Evolutionary conservation across 2,797 vertebrate species (phyloP), one percentile per base, ranked within the genome.

Genomic region (Darevskia mixta): DNA sequence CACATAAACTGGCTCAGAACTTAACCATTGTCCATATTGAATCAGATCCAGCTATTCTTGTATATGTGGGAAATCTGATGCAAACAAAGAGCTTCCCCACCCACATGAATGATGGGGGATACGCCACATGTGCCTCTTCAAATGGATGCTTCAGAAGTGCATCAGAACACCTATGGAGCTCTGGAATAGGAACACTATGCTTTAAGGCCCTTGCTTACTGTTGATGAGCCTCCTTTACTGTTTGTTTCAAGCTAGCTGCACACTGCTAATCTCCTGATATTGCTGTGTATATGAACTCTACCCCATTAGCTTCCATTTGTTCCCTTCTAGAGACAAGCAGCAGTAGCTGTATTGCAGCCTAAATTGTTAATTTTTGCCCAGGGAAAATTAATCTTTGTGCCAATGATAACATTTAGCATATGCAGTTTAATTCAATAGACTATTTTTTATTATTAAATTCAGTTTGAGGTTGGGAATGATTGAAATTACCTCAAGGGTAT

Each of bases 291-390:
- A 66, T 76, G n/a, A 29, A 73, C 10, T 20, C 43, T 76, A 41
- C 35, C 11, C 45, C 72, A 89, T 82, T 86, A 43, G 32, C 64
- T 86, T 86, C 83, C 29, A 29, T 72, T 85, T 82, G 71, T 58
- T 85, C 58, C 43, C 61, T 67, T 81, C 71, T 49, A 85, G 69
- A 49, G 64, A 55, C 72, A 86, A 80, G 71, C 71, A 18, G 43
- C 75, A 75, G 79, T 89, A 82, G 79, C 88, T 86, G 9, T 73
- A 76, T 67, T 49, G 41, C 71, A 82, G 45, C 45, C 64, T 95
- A 93, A 95, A 94, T 94, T 94, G 94, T 78, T 92, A 90, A 95
- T 95, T 95, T 94, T 83, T 94, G 86, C 79, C 82, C 90, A 92
- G 90, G 82, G 92, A 90, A 95, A 95, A 94, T 93, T 93, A 95